Percentiles rank a stretch among this genome's conserved stretches.
phyloP scores from a whole-genome alignment of 2,113 vertebrate genomes.

The Alosa alosa region DNA sequence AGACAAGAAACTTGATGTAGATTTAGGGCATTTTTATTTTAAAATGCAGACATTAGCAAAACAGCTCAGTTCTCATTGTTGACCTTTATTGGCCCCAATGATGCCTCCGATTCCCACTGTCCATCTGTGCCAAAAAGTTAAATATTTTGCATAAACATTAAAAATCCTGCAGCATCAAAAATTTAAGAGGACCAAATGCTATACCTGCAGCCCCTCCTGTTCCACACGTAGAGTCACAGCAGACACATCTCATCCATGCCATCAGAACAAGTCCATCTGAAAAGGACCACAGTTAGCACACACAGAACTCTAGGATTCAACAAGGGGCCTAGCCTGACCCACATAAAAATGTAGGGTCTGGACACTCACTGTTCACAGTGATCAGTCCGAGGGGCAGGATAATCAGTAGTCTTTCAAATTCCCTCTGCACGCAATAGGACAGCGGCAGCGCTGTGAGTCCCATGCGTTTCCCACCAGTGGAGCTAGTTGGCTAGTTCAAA shows the following conservation, averaged over 20 bases:
- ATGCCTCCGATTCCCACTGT: background rate
- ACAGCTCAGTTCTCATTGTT: background rate
- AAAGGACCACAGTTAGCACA: background rate
- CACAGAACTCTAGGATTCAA: background rate
- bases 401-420: too few relatives aligned
- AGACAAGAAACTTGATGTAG: too few relatives aligned
- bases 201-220: background rate
- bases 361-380: too few relatives aligned
- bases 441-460: too few relatives aligned
- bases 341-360: too few relatives aligned
- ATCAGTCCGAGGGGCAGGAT: too few relatives aligned
- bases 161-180: background rate
- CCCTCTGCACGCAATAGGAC: too few relatives aligned
- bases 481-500: too few relatives aligned
- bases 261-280: slow-evolving; percentile 44
- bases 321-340: too few relatives aligned
- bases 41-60: background rate
- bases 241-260: slow-evolving; percentile 26
- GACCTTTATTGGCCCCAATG: background rate
- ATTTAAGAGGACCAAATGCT: background rate
- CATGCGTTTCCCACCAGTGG: too few relatives aligned
- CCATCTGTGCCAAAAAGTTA: background rate
- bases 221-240: slow-evolving; percentile 40
- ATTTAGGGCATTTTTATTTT: too few relatives aligned
- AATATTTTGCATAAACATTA: background rate